Evolutionary conservation across 2,797 vertebrate genomes (phyloP).

Genomic region (Melanotaenia nigrans): DNA sequence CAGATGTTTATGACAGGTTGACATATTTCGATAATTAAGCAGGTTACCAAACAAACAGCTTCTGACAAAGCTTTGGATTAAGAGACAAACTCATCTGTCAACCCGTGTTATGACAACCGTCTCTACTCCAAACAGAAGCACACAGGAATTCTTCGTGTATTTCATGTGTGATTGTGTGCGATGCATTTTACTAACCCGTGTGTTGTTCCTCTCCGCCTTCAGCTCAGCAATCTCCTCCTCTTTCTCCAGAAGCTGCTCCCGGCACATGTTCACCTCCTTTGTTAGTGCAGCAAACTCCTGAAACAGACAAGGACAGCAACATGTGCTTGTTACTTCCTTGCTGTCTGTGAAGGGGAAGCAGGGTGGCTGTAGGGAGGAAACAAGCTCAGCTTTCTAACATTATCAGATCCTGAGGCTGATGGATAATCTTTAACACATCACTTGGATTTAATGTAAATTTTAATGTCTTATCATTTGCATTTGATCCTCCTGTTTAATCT

Average conservation of each 20-base stretch:
- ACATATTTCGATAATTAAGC: conserved; percentile 11
- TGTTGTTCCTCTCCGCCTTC: conserved; percentile 96
- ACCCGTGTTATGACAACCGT: conserved; percentile 30
- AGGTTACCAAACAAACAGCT: background rate
- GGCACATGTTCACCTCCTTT: conserved; percentile 94
- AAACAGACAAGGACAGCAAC: conserved; percentile 14
- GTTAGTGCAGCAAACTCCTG: conserved; percentile 96
- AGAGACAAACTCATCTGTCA: conserved; percentile 14
- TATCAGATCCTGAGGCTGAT: too few species aligned
- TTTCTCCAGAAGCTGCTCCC: conserved; percentile 73
- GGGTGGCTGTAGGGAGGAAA: too few species aligned
- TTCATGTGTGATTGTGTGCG: conserved; percentile 7
- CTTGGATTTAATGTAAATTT: too few species aligned
- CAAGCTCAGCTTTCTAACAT: too few species aligned
- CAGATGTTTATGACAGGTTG: too few species aligned
- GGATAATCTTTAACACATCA: too few species aligned
- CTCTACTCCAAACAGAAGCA: conserved; percentile 33
- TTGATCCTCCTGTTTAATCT: too few species aligned
- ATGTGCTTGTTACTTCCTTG: background rate
- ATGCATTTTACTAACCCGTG: conserved; percentile 82
- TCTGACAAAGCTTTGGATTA: conserved; percentile 38
- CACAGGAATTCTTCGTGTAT: conserved; percentile 1
- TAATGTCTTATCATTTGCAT: too few species aligned
- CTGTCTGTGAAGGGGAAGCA: too few species aligned
- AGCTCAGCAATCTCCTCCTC: conserved; percentile 96